phyloP scores from a whole-genome alignment of 2,888 invertebrate genomes.

The Euclidia mi region DNA sequence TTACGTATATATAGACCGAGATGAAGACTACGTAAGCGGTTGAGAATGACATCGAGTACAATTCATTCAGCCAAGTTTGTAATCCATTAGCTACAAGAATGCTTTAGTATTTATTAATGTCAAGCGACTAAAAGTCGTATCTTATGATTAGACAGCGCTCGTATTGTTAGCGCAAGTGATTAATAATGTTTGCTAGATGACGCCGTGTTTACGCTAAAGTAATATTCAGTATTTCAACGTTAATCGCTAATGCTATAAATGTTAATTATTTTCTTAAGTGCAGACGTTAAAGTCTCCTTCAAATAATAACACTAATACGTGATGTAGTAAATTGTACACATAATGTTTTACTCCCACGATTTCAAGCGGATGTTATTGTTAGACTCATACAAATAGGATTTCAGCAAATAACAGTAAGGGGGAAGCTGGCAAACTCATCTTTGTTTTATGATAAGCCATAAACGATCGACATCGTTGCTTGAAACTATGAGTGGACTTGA shows the following conservation, averaged over 20 bases:
- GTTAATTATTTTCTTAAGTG: slow-evolving; percentile 7
- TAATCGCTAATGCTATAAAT: slow-evolving; percentile 12
- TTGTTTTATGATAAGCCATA: slow-evolving; percentile 38
- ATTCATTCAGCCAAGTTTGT: slow-evolving; percentile 56
- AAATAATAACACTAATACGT: not conserved
- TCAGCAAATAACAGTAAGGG: slow-evolving; percentile 23
- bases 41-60: slow-evolving; percentile 29
- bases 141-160: slow-evolving; percentile 38
- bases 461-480: slow-evolving; percentile 37
- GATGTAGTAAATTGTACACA: not conserved
- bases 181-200: slow-evolving; percentile 33
- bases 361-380: slow-evolving; percentile 12
- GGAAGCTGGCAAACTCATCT: slow-evolving; percentile 31
- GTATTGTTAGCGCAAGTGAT: slow-evolving; percentile 49
- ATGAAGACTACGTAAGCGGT: slow-evolving; percentile 16
- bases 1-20: slow-evolving; percentile 22
- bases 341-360: not conserved
- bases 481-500: slow-evolving; percentile 40
- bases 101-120: slow-evolving; percentile 38
- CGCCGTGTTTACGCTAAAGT: slow-evolving; percentile 18
- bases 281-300: not conserved
- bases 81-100: slow-evolving; percentile 34
- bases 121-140: slow-evolving; percentile 26
- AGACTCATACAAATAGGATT: slow-evolving; percentile 12
- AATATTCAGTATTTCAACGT: slow-evolving; percentile 14